Percentiles rank a stretch among this genome's conserved stretches.
phyloP scores from a whole-genome alignment of 1,140 invertebrate species.

The Zophobas morio region DNA sequence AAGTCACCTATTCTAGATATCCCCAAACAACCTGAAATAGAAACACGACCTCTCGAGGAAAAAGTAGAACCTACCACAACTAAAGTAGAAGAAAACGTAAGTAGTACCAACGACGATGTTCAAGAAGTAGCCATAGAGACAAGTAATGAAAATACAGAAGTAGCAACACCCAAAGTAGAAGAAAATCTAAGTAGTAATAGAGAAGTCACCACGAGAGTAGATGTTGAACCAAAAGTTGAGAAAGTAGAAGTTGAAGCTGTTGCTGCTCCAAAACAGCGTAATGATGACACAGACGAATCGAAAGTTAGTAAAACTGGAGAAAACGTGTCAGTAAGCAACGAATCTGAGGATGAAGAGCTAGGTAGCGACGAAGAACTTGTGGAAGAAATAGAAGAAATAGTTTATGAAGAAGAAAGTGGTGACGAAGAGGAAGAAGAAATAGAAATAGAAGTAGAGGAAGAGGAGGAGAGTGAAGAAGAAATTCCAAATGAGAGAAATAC shows the following conservation, averaged over 20 bases:
- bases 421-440: conserved; percentile 58
- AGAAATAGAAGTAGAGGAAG: conserved; percentile 59
- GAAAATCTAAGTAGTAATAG: conserved; percentile 10
- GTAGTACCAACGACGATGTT: not conserved
- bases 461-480: conserved; percentile 59
- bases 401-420: conserved; percentile 57
- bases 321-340: not conserved
- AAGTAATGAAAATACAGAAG: conserved; percentile 29
- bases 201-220: no score
- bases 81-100: not conserved
- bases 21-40: not conserved
- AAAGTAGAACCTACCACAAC: not conserved
- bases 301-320: conserved; percentile 8
- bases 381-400: conserved; percentile 42
- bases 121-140: conserved; percentile 17
- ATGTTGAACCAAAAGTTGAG: no score
- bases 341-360: conserved; percentile 13
- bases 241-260: no score
- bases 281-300: conserved; percentile 2
- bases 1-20: not conserved
- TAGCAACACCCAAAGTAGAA: conserved; percentile 8
- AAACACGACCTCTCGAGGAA: conserved; percentile 3
- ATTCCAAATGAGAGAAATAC: conserved; percentile 53
- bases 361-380: conserved; percentile 47
- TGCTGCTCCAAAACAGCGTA: conserved; percentile 9